A percentile compares a stretch with the other conserved stretches of the same genome.
Conservation (phyloP, 53 echinoderm and acorn worm genomes). For the Stichopus horrens region DNA sequence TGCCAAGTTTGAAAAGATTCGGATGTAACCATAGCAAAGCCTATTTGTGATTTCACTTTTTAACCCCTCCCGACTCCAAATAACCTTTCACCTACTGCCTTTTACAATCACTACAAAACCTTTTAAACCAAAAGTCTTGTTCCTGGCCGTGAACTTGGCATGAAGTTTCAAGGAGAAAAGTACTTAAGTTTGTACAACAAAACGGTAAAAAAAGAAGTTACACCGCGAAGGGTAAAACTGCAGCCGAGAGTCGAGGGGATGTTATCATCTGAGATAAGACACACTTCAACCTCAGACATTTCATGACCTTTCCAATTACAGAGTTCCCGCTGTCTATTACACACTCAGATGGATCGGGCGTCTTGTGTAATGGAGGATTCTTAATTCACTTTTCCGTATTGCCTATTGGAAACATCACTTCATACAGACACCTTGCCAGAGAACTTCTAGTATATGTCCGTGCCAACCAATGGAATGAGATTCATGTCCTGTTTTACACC, state of each 20-base stretch:
- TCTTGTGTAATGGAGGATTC: slow-evolving; percentile 64
- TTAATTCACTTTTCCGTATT: slow-evolving; percentile 54
- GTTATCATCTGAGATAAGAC: slow-evolving; percentile 55
- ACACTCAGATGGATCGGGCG: slow-evolving; percentile 45
- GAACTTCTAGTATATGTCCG: slow-evolving; percentile 30
- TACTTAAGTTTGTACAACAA: slow-evolving; percentile 46
- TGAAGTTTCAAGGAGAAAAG: slow-evolving; percentile 44
- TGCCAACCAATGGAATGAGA: background rate
- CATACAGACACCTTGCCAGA: slow-evolving; percentile 56
- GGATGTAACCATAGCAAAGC: no score
- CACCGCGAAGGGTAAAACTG: slow-evolving; percentile 47
- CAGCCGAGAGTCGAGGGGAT: slow-evolving; percentile 50
- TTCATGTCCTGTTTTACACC: slow-evolving; percentile 39
- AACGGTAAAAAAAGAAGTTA: slow-evolving; percentile 1
- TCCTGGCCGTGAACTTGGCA: slow-evolving; percentile 2
- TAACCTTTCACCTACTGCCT: no score
- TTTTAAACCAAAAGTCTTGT: background rate
- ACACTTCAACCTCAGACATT: slow-evolving; percentile 45
- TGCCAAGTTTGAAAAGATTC: no score
- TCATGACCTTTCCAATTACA: slow-evolving; percentile 54
- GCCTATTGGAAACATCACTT: slow-evolving; percentile 58
- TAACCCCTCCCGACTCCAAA: no score
- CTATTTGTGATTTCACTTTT: no score
- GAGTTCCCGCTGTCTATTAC: slow-evolving; percentile 51
- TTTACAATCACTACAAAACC: no score